Evolutionary conservation across 2,113 vertebrate genomes (phyloP).

Genomic region (Pluvialis apricaria): DNA sequence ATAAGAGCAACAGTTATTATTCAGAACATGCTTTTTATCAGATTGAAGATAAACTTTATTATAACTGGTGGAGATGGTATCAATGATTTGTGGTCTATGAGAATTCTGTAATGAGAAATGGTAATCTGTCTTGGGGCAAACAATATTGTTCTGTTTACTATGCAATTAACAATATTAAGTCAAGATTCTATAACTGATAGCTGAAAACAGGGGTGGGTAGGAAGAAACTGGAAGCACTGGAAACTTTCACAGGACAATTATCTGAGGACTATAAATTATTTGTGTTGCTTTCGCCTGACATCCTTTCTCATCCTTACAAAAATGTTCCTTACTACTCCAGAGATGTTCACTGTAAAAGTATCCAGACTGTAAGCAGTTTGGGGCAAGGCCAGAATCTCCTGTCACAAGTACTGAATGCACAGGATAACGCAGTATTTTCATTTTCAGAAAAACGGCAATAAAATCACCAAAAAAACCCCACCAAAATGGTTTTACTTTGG

Average conservation of each 20-base stretch:
- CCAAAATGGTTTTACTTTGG: background rate
- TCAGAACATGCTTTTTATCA: constrained; percentile 66
- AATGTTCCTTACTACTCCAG: background rate
- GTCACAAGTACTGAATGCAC: background rate
- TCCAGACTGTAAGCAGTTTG: background rate
- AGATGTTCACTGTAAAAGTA: background rate
- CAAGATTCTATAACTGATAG: constrained; percentile 29
- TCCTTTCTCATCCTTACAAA: constrained; percentile 11
- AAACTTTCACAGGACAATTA: constrained; percentile 26
- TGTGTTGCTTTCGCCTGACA: constrained; percentile 13
- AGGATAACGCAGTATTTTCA: background rate
- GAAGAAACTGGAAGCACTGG: constrained; percentile 51
- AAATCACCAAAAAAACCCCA: background rate
- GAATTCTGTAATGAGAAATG: constrained; percentile 51
- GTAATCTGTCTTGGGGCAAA: constrained; percentile 60
- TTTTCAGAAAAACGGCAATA: background rate
- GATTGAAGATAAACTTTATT: constrained; percentile 44
- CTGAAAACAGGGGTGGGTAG: background rate
- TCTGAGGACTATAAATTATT: constrained; percentile 14
- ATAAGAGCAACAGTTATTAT: constrained; percentile 60
- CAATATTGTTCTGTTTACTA: constrained; percentile 59
- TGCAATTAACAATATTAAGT: constrained; percentile 47
- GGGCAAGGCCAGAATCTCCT: constrained; percentile 12
- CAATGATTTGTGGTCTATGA: constrained; percentile 49
- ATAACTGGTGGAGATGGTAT: constrained; percentile 39